A percentile compares a stretch with the other conserved stretches of the same genome.
Conservation (phyloP, 1,140 invertebrate species). For the Ostrea edulis region DNA sequence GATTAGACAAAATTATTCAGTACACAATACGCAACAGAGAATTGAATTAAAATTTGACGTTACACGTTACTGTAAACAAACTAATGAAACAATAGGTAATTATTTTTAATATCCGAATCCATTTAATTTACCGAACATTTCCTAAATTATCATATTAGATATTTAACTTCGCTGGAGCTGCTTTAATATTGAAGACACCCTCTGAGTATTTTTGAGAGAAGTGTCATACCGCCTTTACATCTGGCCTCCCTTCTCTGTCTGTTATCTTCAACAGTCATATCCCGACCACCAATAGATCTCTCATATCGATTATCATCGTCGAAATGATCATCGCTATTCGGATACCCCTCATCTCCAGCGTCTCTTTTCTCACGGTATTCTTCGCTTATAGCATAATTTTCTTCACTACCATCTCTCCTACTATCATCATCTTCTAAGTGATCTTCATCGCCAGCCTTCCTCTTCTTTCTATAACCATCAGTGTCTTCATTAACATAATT, state of each 20-base stretch:
- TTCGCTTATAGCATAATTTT: not conserved
- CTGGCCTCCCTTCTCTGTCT: not conserved
- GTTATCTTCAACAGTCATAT: not conserved
- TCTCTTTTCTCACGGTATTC: not conserved
- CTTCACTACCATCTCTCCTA: not conserved
- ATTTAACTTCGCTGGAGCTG: no score
- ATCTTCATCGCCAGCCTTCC: not conserved
- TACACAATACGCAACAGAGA: no score
- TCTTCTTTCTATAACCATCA: not conserved
- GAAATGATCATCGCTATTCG: not conserved
- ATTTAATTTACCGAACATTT: no score
- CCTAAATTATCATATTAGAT: no score
- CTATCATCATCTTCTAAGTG: not conserved
- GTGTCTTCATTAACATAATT: not conserved
- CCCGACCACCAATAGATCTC: not conserved
- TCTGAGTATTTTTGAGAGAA: not conserved
- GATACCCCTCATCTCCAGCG: not conserved
- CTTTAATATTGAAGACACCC: not conserved
- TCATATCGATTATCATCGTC: not conserved
- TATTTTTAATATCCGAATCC: no score
- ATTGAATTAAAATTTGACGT: no score
- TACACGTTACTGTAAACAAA: no score
- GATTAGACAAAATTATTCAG: no score
- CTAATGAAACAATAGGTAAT: no score
- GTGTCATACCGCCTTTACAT: not conserved